These are phyloP conservation scores for Timema cristinae DNA, from an alignment of 2,888 invertebrate species.

Conservation along the genomic window DNA sequence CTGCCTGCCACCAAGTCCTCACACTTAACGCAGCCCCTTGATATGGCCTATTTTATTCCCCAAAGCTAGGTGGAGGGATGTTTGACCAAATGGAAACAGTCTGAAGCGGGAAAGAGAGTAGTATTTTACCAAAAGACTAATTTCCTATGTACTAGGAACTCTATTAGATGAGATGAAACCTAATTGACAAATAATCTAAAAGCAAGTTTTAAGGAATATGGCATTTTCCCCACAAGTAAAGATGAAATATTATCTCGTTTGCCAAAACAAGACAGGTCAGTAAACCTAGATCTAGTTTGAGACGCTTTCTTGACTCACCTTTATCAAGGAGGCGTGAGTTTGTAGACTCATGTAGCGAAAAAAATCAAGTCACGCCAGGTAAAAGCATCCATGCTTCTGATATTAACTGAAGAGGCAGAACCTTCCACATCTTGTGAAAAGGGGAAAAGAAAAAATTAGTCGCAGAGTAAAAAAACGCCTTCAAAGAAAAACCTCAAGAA, in stretches of 20 bases:
- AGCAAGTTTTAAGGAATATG: not conserved
- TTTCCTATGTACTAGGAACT: not conserved
- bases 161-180: not conserved
- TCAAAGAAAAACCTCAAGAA: too few relatives aligned
- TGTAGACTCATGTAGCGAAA: too few relatives aligned
- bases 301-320: too few relatives aligned
- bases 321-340: too few relatives aligned
- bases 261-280: not conserved
- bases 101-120: not conserved
- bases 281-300: too few relatives aligned
- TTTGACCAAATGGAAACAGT: conserved; percentile 31
- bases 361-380: too few relatives aligned
- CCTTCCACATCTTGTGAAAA: too few relatives aligned
- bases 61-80: conserved; percentile 34
- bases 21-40: conserved; percentile 33
- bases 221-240: not conserved
- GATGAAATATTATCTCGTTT: conserved; percentile 3
- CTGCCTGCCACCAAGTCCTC: conserved; percentile 33
- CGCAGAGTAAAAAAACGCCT: too few relatives aligned
- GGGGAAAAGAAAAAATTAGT: too few relatives aligned
- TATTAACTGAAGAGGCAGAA: too few relatives aligned
- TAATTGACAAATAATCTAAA: not conserved
- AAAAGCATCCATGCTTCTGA: too few relatives aligned
- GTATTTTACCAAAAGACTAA: not conserved
- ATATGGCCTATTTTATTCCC: conserved; percentile 35